Base-by-base conservation (phyloP, 2,888 invertebrate genomes). In the Anthoptus insignis region DNA sequence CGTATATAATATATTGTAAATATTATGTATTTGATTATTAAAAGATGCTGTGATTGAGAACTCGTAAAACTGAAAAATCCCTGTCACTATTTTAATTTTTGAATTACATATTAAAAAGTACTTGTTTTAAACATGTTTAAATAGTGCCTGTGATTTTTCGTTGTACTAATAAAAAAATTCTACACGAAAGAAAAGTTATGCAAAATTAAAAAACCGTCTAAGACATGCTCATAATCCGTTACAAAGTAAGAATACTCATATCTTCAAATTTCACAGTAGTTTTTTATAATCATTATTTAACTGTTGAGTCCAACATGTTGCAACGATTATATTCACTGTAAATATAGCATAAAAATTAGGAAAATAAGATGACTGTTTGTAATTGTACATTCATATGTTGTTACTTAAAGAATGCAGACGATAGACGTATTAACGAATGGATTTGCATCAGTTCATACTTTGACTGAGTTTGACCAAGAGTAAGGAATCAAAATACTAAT, bases 1-100 rank as follows among this genome's bases (percentile, higher is more conserved):
- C 66, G 68, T 66, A 19, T 69, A 59, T 74, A 64, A 64, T 67
- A 70, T 57, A 67, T 70, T 79, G 77, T 78, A 77, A 73, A 77
- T 77, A 78, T 39, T 52, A 37, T 37, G 2, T 24, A 9, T 27
- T 39, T 57, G 21, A 34, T 59, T 64, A 52, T 54, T 56, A 34
- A 64, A 70, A 67, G 69, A 70, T 63, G 65, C 58, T 65, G 67
- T 69, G 69, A 59, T 59, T 53, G n/a, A 3, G 2, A 21, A 8
- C 13, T 13, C 6, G 21, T 42, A 7, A 8, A 16, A 19, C 42
- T 70, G 59, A 60, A 68, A 70, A 72, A 61, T 60, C 58, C 14
- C 63, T 39, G 19, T 59, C 5, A 27, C 45, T 54, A 21, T 66
- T 70, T 71, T 68, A 56, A 65, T 67, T 69, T n/a, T 34, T 24